phyloP scores from a whole-genome alignment of 2,113 vertebrate species.

The Rousettus leschenaultii region DNA sequence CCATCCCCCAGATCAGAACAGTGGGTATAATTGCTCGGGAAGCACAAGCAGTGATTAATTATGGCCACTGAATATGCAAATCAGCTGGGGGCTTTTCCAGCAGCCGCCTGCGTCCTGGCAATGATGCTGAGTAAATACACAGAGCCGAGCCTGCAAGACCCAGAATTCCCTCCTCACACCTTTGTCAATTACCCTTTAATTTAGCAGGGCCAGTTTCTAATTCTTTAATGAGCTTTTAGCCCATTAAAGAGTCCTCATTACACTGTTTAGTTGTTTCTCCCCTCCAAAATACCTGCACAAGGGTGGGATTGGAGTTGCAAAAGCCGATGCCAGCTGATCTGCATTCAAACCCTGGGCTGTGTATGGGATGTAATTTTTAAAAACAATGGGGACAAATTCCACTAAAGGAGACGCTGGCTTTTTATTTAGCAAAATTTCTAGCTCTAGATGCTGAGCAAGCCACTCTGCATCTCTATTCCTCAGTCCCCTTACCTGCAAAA shows the following conservation, averaged over 20 bases:
- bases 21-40: background rate
- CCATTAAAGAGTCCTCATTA: conserved; percentile 42
- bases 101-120: background rate
- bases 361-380: background rate
- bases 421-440: background rate
- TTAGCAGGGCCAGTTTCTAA: conserved; percentile 10
- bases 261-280: conserved; percentile 13
- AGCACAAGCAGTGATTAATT: conserved; percentile 50
- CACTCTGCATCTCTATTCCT: background rate
- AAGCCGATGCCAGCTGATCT: background rate
- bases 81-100: conserved; percentile 58
- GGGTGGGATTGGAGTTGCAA: background rate
- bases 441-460: background rate
- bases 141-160: background rate
- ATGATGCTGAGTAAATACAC: background rate
- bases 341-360: background rate
- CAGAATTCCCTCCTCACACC: conserved; percentile 53
- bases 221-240: conserved; percentile 43
- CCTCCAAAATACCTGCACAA: background rate
- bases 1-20: background rate
- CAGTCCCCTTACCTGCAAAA: background rate
- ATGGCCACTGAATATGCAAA: conserved; percentile 56
- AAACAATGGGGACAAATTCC: background rate
- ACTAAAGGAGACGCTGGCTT: background rate
- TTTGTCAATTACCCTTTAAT: conserved; percentile 58